Conservation (phyloP, 2,888 invertebrate species). For the Pheosia gnoma region DNA sequence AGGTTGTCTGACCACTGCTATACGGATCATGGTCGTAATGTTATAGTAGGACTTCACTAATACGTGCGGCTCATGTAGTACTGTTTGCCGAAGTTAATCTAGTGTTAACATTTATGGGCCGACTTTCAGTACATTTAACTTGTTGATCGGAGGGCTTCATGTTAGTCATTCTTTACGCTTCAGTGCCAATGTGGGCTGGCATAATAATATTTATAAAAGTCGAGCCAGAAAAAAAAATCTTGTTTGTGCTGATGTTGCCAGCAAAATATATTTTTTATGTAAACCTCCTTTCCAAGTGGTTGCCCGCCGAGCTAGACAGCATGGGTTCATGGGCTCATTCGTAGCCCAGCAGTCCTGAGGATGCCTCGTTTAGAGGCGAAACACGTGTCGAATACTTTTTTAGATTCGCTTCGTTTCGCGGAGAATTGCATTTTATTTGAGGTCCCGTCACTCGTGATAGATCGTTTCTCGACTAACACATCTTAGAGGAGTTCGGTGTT, state of each 20-base stretch:
- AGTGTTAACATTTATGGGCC: neutral
- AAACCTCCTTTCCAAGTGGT: too few relatives aligned
- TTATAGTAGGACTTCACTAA: neutral
- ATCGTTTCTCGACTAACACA: too few relatives aligned
- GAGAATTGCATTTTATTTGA: too few relatives aligned
- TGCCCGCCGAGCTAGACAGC: too few relatives aligned
- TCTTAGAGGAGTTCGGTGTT: too few relatives aligned
- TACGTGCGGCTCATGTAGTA: neutral
- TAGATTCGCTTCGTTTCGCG: too few relatives aligned
- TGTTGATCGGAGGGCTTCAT: neutral
- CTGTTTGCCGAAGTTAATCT: neutral
- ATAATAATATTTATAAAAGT: neutral
- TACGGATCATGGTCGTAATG: neutral
- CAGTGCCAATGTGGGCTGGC: neutral
- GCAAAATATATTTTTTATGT: neutral
- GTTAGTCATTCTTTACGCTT: neutral
- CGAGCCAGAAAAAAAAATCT: neutral
- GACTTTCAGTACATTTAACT: conserved; percentile 2
- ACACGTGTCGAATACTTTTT: too few relatives aligned
- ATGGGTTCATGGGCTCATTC: too few relatives aligned
- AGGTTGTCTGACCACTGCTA: too few relatives aligned
- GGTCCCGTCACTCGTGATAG: too few relatives aligned
- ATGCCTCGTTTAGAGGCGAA: too few relatives aligned
- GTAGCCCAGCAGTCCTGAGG: too few relatives aligned
- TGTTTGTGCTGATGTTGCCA: neutral